A percentile compares a stretch with the other conserved stretches of the same genome.
These are phyloP conservation scores for Chromis chromis DNA, from an alignment of 2,797 vertebrate species.

Conservation along the genomic window DNA sequence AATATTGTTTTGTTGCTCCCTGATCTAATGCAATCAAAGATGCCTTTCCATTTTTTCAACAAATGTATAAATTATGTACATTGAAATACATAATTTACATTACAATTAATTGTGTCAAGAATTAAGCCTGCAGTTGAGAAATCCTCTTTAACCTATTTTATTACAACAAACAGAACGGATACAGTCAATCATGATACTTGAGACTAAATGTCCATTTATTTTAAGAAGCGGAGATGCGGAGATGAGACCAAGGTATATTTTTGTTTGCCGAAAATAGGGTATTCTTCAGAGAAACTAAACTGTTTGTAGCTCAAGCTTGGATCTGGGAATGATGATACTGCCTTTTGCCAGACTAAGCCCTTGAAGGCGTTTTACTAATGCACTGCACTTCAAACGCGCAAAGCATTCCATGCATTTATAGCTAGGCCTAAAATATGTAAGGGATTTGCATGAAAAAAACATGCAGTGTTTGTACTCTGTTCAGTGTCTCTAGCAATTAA, in stretches of 20 bases:
- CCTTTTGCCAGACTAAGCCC: conserved; percentile 71
- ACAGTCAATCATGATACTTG: background rate
- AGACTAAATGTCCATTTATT: conserved; percentile 21
- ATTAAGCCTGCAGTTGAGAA: background rate
- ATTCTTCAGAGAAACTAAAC: conserved; percentile 71
- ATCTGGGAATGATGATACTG: conserved; percentile 67
- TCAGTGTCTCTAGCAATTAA: conserved; percentile 71
- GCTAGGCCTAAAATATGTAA: conserved; percentile 71
- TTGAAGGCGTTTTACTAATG: conserved; percentile 75
- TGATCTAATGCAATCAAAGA: conserved; percentile 2
- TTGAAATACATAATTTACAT: background rate
- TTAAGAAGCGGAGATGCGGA: conserved; percentile 14
- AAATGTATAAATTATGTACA: background rate
- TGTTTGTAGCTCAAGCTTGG: conserved; percentile 65
- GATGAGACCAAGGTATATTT: conserved; percentile 33
- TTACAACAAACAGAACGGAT: background rate
- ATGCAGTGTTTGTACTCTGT: conserved; percentile 62
- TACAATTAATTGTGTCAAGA: too few species aligned
- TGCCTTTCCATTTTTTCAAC: background rate
- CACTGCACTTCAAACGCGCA: conserved; percentile 71
- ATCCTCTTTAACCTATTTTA: conserved; percentile 9
- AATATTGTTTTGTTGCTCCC: background rate
- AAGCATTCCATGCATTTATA: conserved; percentile 71
- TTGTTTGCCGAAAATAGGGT: conserved; percentile 48
- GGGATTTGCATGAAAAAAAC: conserved; percentile 71